Evolutionary conservation across 2,888 invertebrate species (phyloP).

Genomic region (Diplolepis rosae): DNA sequence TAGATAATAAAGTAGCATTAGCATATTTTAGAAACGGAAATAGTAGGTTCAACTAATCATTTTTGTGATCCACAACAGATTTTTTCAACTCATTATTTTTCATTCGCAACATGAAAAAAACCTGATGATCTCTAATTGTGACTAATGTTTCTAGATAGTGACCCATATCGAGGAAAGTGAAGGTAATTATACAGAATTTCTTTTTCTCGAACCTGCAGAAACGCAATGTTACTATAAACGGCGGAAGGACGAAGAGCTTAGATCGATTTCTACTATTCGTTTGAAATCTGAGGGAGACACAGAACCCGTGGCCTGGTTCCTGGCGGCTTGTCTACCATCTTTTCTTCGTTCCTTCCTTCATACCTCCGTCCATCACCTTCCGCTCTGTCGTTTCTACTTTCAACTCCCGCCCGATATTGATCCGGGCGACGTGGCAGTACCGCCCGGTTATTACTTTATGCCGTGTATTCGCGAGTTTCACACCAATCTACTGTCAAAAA

Average conservation of each 20-base stretch:
- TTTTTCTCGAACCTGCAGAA: not conserved
- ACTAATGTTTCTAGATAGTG: not conserved
- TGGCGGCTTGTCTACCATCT: conserved; percentile 48
- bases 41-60: no score
- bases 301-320: conserved; percentile 16
- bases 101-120: no score
- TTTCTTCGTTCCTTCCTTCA: conserved; percentile 46
- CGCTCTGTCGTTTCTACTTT: conserved; percentile 55
- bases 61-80: no score
- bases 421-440: conserved; percentile 62
- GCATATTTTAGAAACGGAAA: no score
- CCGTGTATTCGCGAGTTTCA: conserved; percentile 39
- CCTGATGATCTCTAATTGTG: no score
- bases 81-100: no score
- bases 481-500: conserved; percentile 10
- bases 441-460: conserved; percentile 59
- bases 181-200: not conserved
- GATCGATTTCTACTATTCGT: not conserved
- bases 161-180: not conserved
- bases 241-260: not conserved
- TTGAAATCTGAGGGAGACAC: not conserved
- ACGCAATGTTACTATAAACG: not conserved
- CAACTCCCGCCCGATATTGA: conserved; percentile 66
- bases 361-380: conserved; percentile 44
- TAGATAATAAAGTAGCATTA: no score